Evolutionary conservation across 1,140 invertebrate genomes (phyloP).

Genomic region (Scaptomyza graminum): DNA sequence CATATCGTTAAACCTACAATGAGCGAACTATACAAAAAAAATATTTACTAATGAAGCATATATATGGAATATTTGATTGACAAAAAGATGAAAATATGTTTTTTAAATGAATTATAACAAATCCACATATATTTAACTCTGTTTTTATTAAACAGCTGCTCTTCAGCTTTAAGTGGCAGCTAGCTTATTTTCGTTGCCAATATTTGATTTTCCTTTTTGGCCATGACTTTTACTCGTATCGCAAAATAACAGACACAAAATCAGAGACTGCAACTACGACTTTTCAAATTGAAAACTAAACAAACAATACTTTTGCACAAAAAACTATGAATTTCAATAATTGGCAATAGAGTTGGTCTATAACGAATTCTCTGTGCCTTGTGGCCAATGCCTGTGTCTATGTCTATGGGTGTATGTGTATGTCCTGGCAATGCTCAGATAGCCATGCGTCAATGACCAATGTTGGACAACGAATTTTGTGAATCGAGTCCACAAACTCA

Average conservation of each 20-base stretch:
- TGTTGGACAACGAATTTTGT: conserved; percentile 44
- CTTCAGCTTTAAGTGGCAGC: not conserved
- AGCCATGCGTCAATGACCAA: conserved; percentile 69
- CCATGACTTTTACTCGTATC: not conserved
- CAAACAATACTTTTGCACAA: conserved; percentile 37
- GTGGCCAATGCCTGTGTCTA: conserved; percentile 7
- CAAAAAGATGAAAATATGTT: no score
- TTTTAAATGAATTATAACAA: no score
- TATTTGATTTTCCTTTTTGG: no score
- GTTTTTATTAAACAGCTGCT: not conserved
- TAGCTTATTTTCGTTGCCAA: not conserved
- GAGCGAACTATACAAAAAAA: no score
- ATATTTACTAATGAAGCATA: no score
- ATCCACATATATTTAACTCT: no score
- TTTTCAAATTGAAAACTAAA: not conserved
- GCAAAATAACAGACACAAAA: not conserved
- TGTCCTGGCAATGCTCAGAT: conserved; percentile 48
- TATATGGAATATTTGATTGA: no score
- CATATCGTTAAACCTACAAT: no score
- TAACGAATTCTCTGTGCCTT: conserved; percentile 3
- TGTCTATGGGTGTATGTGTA: no score
- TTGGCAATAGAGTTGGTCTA: conserved; percentile 23
- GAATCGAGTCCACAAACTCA: conserved; percentile 14
- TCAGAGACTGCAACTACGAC: conserved; percentile 20
- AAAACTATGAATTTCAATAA: conserved; percentile 52